Evolutionary conservation across 92 coral and sea anemone genomes (phyloP).

Genomic region (Phenganax marumi): DNA sequence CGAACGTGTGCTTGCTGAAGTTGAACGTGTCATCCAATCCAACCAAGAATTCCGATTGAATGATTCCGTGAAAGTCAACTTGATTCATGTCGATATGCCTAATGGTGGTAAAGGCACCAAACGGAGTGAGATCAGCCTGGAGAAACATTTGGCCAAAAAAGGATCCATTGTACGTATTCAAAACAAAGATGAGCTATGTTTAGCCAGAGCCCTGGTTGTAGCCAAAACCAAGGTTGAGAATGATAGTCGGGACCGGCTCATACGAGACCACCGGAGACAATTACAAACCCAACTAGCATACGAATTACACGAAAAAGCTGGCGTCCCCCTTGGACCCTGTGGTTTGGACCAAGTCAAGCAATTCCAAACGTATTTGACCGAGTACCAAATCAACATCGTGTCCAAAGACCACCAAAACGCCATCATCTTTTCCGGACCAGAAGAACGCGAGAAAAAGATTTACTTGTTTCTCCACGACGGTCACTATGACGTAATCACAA

Average conservation of each 20-base stretch:
- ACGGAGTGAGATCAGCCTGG: background rate
- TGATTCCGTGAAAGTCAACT: background rate
- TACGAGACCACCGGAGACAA: too few species aligned
- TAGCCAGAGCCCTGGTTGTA: constrained; percentile 34
- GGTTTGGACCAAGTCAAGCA: constrained; percentile 6
- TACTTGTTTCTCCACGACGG: too few species aligned
- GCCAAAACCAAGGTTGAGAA: constrained; percentile 41
- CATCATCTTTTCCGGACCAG: too few species aligned
- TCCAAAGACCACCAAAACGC: too few species aligned
- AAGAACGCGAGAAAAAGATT: too few species aligned
- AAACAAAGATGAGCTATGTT: constrained; percentile 38
- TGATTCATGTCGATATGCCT: too few species aligned
- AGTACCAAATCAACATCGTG: background rate
- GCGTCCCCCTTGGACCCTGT: constrained; percentile 5
- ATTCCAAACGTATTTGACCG: background rate
- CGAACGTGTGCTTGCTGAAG: background rate
- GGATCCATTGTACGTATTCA: background rate
- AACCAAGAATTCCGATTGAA: background rate
- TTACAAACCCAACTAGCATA: background rate
- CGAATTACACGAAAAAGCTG: constrained; percentile 14
- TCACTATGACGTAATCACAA: too few species aligned
- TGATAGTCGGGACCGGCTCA: too few species aligned
- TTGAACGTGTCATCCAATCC: constrained; percentile 3
- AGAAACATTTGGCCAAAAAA: constrained; percentile 10
- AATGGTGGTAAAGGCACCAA: too few species aligned